Evolutionary conservation across 37 sponge, comb jelly and placozoan species (phyloP), one percentile per base, ranked within the genome.

Genomic region (Trichoplax adhaerens): DNA sequence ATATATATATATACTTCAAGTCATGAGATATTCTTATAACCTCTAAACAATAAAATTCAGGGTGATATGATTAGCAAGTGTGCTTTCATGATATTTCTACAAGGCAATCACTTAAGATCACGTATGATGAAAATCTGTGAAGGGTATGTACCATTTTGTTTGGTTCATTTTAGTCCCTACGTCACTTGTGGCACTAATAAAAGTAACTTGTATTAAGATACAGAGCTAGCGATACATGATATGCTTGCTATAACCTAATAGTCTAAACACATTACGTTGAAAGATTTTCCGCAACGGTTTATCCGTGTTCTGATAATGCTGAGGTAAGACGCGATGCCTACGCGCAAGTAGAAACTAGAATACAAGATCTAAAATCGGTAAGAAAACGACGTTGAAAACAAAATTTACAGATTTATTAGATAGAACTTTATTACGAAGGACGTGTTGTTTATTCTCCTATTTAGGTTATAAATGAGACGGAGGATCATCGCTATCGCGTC

Each of bases 41-140:
- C 29, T 29, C 29, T 29, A 29, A 29, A 29, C 29, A 29, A 29
- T 29, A 29, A 29, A 29, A 29, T 29, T 29, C 56, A 93, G 94
- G 94, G 95, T 0, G 76, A 83, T 58, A 50, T 54, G 51, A 80
- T 91, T 61, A 62, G 73, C 81, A 98, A 98, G 77, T 73, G 77
- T 54, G 94, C 88, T 61, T 98, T 98, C 76, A 86, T 98, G 53
- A 72, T 98, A 46, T 98, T 93, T 88, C 93, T 98, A 72, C 90
- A 93, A 82, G 99, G 99, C 74, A 94, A 98, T 75, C 91, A 93
- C 69, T 82, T 98, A 53, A 75, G 85, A 53, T 79, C 72, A 7
- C 77, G 94, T 48, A 94, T 98, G 65, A 92, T 76, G 81, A 98
- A 93, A 78, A 98, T 98, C 48, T 98, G 99, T 74, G 99, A 98